Conservation (phyloP, 2,797 vertebrate genomes). For the Heliangelus exortis region DNA sequence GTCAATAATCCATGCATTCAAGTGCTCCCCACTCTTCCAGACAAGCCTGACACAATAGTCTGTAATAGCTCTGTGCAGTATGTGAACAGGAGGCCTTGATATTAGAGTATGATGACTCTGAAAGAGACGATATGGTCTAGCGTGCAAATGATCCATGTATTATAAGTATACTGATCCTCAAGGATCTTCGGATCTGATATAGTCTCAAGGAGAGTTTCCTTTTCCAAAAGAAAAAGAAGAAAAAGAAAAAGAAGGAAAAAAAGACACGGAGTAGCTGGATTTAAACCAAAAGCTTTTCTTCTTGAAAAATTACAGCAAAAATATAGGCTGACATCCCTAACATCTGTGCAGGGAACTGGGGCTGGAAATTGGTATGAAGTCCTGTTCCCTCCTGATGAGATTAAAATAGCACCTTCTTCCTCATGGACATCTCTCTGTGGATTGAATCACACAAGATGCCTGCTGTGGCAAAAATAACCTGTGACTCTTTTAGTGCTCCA, state of each 20-base stretch:
- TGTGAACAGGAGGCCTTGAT: constrained; percentile 45
- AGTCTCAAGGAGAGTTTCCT: background rate
- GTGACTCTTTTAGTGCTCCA: background rate
- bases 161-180: constrained; percentile 30
- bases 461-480: constrained; percentile 38
- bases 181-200: constrained; percentile 21
- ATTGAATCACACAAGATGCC: background rate
- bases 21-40: constrained; percentile 60
- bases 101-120: constrained; percentile 27
- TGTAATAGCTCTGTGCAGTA: constrained; percentile 47
- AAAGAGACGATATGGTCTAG: background rate
- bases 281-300: constrained; percentile 12
- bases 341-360: background rate
- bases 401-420: constrained; percentile 37
- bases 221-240: background rate
- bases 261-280: background rate
- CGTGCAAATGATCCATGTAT: constrained; percentile 35
- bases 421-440: background rate
- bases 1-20: constrained; percentile 68
- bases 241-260: no score
- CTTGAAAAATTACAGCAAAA: constrained; percentile 38
- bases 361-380: constrained; percentile 27
- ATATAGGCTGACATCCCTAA: constrained; percentile 13
- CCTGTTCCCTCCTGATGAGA: constrained; percentile 9
- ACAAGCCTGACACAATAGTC: constrained; percentile 56